Evolutionary conservation across 2,888 invertebrate species (phyloP).

Genomic region (Melieria omissa): DNA sequence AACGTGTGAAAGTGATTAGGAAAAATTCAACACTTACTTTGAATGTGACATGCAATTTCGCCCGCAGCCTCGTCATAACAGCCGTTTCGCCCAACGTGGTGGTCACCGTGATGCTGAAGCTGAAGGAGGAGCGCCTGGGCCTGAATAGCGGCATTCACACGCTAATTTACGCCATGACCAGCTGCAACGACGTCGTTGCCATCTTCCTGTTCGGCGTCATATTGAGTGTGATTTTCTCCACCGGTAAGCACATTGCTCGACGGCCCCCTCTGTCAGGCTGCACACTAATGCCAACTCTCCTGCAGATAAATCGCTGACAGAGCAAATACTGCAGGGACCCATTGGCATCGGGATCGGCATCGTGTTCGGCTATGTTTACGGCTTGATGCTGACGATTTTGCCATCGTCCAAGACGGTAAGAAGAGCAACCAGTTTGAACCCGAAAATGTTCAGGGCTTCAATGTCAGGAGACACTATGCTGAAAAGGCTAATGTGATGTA

Average conservation of each 20-base stretch:
- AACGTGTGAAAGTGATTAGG: too few relatives aligned
- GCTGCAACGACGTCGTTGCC: conserved; percentile 81
- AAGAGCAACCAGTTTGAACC: not conserved
- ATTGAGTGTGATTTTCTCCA: conserved; percentile 73
- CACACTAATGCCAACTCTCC: conserved; percentile 15
- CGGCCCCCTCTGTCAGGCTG: too few relatives aligned
- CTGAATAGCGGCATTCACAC: conserved; percentile 80
- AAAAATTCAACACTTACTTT: too few relatives aligned
- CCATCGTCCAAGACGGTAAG: conserved; percentile 68
- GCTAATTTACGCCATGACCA: conserved; percentile 70
- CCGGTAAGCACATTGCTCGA: conserved; percentile 65
- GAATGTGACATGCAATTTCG: not conserved
- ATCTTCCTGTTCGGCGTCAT: conserved; percentile 79
- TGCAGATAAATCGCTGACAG: conserved; percentile 66
- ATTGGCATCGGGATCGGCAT: conserved; percentile 73
- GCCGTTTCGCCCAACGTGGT: conserved; percentile 82
- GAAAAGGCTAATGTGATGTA: conserved; percentile 1
- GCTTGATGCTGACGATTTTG: conserved; percentile 72
- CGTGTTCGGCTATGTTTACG: conserved; percentile 72
- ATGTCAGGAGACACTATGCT: not conserved
- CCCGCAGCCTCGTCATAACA: conserved; percentile 71
- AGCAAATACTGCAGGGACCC: conserved; percentile 70
- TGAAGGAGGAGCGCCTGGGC: conserved; percentile 72
- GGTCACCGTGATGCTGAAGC: conserved; percentile 74
- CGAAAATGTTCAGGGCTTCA: not conserved